Evolutionary conservation across 1,140 invertebrate genomes (phyloP).

Genomic region (Lordiphosa collinella): DNA sequence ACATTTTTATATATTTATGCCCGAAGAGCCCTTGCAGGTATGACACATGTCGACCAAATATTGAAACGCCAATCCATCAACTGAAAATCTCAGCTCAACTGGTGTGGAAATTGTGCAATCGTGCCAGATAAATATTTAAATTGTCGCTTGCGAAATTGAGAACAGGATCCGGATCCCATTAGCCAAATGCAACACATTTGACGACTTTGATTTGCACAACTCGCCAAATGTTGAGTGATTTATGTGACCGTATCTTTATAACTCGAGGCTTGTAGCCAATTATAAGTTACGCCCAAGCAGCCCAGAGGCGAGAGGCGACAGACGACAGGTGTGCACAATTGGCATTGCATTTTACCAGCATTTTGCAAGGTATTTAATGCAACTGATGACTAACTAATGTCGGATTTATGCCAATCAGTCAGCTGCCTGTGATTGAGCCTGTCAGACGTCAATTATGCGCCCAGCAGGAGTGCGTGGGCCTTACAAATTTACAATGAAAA

Average conservation of each 20-base stretch:
- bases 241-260: constrained; percentile 17
- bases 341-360: constrained; percentile 21
- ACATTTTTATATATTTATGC: neutral
- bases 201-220: constrained; percentile 58
- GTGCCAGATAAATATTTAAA: constrained; percentile 9
- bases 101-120: constrained; percentile 28
- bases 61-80: constrained; percentile 31
- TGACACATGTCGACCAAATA: neutral
- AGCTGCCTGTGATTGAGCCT: too few relatives aligned
- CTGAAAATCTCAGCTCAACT: neutral
- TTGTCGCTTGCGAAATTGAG: constrained; percentile 41
- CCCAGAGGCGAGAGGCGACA: neutral
- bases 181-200: constrained; percentile 61
- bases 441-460: too few relatives aligned
- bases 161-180: constrained; percentile 68
- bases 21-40: too few relatives aligned
- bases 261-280: constrained; percentile 2
- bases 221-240: constrained; percentile 51
- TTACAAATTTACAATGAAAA: too few relatives aligned
- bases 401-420: too few relatives aligned
- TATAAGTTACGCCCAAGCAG: constrained; percentile 8
- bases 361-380: too few relatives aligned
- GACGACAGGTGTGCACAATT: constrained; percentile 4
- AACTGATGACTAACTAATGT: too few relatives aligned
- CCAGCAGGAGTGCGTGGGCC: too few relatives aligned